phyloP scores from a whole-genome alignment of 2,797 vertebrate species.

The Falco concolor region DNA sequence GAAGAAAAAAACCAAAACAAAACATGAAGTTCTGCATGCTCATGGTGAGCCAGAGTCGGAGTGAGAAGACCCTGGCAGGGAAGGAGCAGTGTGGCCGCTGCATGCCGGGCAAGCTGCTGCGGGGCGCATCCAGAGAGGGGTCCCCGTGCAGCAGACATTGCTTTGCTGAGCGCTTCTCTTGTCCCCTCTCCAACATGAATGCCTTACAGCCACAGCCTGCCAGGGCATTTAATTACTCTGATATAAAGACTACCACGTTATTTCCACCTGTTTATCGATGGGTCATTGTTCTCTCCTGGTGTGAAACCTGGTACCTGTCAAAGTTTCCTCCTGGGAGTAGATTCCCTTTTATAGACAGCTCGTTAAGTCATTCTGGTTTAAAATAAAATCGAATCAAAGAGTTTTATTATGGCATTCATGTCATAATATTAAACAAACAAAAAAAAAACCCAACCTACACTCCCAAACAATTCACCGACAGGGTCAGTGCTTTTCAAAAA shows the following conservation, averaged over 20 bases:
- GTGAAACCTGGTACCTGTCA: background rate
- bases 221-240: background rate
- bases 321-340: background rate
- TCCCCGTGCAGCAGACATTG: fast-evolving
- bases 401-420: background rate
- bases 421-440: background rate
- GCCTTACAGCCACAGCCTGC: background rate
- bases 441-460: fast-evolving
- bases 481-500: background rate
- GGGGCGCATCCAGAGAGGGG: background rate
- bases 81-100: background rate
- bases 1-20: background rate
- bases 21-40: background rate
- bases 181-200: fast-evolving
- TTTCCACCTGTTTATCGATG: background rate
- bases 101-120: background rate
- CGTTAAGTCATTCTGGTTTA: background rate
- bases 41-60: background rate
- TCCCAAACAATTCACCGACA: background rate
- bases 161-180: background rate
- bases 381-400: background rate
- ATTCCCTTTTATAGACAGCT: background rate
- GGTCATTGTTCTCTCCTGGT: background rate
- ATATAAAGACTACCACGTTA: background rate
- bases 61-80: background rate